These are phyloP conservation scores for Cladorhizidae sp. DNA, from an alignment of 37 sponge, comb jelly and placozoan species.

Conservation along the genomic window DNA sequence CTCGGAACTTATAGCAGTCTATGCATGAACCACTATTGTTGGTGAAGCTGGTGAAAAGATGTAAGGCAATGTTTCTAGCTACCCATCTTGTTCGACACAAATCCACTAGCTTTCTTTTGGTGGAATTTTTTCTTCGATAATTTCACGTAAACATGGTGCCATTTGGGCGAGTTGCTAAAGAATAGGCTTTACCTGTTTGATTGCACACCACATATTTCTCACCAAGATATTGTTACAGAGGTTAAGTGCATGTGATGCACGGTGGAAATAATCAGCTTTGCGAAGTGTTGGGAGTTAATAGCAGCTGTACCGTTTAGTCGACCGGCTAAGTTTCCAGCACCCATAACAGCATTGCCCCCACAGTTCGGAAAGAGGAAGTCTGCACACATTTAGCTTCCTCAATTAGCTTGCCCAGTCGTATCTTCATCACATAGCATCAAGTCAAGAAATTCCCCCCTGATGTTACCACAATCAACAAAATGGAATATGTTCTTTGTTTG, in stretches of 20 bases:
- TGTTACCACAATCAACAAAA: neutral
- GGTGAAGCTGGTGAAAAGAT: slow-evolving; percentile 26
- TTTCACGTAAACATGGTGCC: slow-evolving; percentile 23
- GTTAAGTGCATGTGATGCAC: slow-evolving; percentile 47
- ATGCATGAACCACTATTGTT: slow-evolving; percentile 20
- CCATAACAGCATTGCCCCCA: neutral
- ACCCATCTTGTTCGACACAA: slow-evolving; percentile 58
- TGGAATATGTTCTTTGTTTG: slow-evolving; percentile 8
- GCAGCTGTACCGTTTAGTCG: slow-evolving; percentile 9
- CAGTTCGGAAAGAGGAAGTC: slow-evolving; percentile 5
- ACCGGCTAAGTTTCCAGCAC: slow-evolving; percentile 6
- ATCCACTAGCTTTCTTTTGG: slow-evolving; percentile 1
- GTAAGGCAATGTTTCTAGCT: slow-evolving; percentile 47
- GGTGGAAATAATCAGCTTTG: slow-evolving; percentile 43
- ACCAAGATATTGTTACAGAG: slow-evolving; percentile 17
- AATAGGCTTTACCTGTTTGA: slow-evolving; percentile 5
- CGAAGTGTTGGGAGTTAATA: neutral
- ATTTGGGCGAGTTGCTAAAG: slow-evolving; percentile 27
- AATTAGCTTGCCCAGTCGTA: slow-evolving; percentile 1
- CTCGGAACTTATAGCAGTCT: slow-evolving; percentile 10
- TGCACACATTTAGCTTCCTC: neutral
- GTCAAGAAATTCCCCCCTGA: slow-evolving; percentile 8
- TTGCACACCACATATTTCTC: slow-evolving; percentile 34
- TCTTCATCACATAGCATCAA: slow-evolving; percentile 8
- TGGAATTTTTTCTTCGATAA: slow-evolving; percentile 13